Percentiles rank a stretch among this genome's conserved stretches.
phyloP scores from a whole-genome alignment of 2,113 vertebrate species.

The Opisthocomus hoazin region DNA sequence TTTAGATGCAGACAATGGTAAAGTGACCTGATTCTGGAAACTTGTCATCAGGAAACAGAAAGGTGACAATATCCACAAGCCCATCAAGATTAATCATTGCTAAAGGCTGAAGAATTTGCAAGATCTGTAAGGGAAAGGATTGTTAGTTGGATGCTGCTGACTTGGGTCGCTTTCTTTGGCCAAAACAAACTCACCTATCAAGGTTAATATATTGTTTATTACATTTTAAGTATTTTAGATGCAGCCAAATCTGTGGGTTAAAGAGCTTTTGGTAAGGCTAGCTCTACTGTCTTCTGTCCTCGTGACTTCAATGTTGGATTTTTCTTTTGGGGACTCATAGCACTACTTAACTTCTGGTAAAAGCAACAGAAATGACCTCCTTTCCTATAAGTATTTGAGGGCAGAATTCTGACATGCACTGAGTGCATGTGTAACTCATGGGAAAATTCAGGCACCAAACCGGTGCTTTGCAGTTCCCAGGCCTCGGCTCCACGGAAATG shows the following conservation, averaged over 20 bases:
- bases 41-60: background rate
- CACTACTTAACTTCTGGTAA: background rate
- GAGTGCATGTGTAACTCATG: background rate
- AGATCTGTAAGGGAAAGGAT: background rate
- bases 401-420: background rate
- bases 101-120: background rate
- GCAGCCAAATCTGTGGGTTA: background rate
- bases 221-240: background rate
- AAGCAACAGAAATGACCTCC: background rate
- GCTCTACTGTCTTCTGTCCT: background rate
- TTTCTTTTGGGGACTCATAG: background rate
- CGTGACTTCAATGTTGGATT: background rate
- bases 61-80: background rate
- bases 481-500: background rate
- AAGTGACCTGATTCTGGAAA: background rate
- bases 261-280: background rate
- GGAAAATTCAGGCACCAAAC: background rate
- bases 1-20: background rate
- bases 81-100: background rate
- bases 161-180: background rate
- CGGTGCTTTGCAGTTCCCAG: background rate
- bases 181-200: background rate
- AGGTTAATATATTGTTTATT: background rate
- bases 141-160: background rate
- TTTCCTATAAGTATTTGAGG: background rate